These are phyloP conservation scores for Odontomachus brunneus DNA, from an alignment of 1,140 invertebrate species.

Conservation along the genomic window DNA sequence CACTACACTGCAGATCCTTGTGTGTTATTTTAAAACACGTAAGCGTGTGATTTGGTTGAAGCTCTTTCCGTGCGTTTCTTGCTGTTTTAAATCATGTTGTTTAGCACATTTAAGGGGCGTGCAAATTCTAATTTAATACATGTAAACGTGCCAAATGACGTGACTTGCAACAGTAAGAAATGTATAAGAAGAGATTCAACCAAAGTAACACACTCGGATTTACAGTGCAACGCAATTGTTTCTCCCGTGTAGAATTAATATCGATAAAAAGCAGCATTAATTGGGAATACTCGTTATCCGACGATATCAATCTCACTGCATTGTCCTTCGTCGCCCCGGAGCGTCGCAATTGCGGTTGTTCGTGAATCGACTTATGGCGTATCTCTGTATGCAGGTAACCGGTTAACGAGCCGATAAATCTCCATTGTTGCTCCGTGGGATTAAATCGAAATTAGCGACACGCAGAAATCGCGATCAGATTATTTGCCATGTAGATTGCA, in stretches of 20 bases:
- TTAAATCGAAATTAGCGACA: slow-evolving; percentile 18
- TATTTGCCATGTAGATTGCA: slow-evolving; percentile 26
- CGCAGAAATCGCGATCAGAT: slow-evolving; percentile 4
- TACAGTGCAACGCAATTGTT: too few relatives aligned
- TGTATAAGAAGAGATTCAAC: too few relatives aligned
- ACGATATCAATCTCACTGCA: not conserved
- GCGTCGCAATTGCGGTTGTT: not conserved
- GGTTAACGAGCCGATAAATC: slow-evolving; percentile 35
- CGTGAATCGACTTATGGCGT: slow-evolving; percentile 14
- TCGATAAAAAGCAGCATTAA: not conserved
- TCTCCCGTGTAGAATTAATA: not conserved
- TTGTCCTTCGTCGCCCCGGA: slow-evolving; percentile 5
- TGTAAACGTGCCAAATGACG: too few relatives aligned
- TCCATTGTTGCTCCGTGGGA: not conserved
- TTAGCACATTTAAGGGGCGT: too few relatives aligned
- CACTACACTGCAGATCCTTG: too few relatives aligned
- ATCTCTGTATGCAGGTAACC: not conserved
- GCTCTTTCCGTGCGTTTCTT: too few relatives aligned
- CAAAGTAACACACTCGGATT: too few relatives aligned
- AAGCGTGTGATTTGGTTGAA: too few relatives aligned
- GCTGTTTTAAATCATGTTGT: too few relatives aligned
- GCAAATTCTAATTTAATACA: too few relatives aligned
- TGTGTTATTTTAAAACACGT: too few relatives aligned
- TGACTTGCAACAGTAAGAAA: too few relatives aligned
- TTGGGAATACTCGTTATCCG: not conserved